Evolutionary conservation across 35 echinoderm and acorn worm species (phyloP), one percentile per base, ranked within the genome.

Genomic region (Chiridota heheva): DNA sequence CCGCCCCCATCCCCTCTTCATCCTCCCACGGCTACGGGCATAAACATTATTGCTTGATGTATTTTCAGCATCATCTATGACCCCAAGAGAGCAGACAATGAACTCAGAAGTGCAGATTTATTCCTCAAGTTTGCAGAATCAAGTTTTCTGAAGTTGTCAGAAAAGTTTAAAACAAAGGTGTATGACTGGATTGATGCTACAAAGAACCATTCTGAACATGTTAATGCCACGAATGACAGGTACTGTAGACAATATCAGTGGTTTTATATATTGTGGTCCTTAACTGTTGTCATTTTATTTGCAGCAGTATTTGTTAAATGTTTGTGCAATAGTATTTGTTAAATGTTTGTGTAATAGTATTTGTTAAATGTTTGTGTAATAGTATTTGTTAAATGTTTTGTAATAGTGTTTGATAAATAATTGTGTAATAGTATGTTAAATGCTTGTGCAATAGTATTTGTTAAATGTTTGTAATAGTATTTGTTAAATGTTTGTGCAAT

Each of bases 21-120:
- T n/a, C n/a, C n/a, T n/a, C n/a, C n/a, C n/a, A n/a, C n/a, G n/a
- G n/a, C n/a, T n/a, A n/a, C n/a, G n/a, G n/a, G n/a, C n/a, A n/a
- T n/a, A n/a, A n/a, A n/a, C n/a, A n/a, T n/a, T n/a, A n/a, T n/a
- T n/a, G n/a, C n/a, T n/a, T n/a, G n/a, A n/a, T n/a, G n/a, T n/a
- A n/a, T 82, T 36, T 46, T 22, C 86, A 95, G 91, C 29, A 42
- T 95, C 7, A 88, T 95, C 28, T 95, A 95, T 67, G 83, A 95
- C 36, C 86, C 91, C 26, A 85, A 84, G 36, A 79, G 74, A 20
- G 29, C 44, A 0, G 81, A 95, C 36, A 95, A 89, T 81, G 91
- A 95, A 65, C 68, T 76, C 30, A 44, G 73, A 57, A 95, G 91
- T 85, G 91, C 91, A 20, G 81, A 89, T 16, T 20, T 87, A 13